Evolutionary conservation across 2,797 vertebrate genomes (phyloP).

Genomic region (Poecilia wingei): DNA sequence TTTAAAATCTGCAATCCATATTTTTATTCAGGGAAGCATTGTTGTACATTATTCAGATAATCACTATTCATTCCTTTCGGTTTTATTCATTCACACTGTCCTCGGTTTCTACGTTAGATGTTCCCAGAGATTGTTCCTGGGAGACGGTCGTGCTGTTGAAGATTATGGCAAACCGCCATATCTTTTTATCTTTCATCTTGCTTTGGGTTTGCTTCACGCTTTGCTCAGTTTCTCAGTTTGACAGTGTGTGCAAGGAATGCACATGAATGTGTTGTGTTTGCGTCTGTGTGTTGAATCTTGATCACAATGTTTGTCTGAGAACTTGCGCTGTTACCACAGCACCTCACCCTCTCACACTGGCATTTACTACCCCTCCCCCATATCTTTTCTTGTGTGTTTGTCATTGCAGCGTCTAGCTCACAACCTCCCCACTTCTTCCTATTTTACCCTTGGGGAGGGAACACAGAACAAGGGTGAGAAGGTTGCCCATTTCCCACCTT

Average conservation of each 20-base stretch:
- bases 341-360: constrained; percentile 52
- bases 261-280: constrained; percentile 42
- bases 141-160: constrained; percentile 68
- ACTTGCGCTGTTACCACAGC: constrained; percentile 60
- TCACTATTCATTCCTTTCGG: constrained; percentile 54
- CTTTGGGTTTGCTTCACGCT: constrained; percentile 37
- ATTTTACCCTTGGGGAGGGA: constrained; percentile 57
- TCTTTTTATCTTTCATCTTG: constrained; percentile 62
- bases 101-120: constrained; percentile 47
- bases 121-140: constrained; percentile 61
- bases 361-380: constrained; percentile 60
- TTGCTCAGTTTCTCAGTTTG: constrained; percentile 49
- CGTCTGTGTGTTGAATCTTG: constrained; percentile 64
- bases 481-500: constrained; percentile 85
- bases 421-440: constrained; percentile 60
- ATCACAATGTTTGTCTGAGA: constrained; percentile 63
- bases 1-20: neutral
- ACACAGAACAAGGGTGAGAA: constrained; percentile 79
- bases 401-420: constrained; percentile 56
- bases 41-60: neutral
- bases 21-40: neutral
- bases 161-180: constrained; percentile 70
- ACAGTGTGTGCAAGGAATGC: constrained; percentile 47
- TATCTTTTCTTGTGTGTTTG: constrained; percentile 64
- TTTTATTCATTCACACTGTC: constrained; percentile 60